Percentiles rank a stretch among this genome's conserved stretches.
These are phyloP conservation scores for Apodemus agrarius DNA, from an alignment of 2,797 vertebrate species.

Conservation along the genomic window DNA sequence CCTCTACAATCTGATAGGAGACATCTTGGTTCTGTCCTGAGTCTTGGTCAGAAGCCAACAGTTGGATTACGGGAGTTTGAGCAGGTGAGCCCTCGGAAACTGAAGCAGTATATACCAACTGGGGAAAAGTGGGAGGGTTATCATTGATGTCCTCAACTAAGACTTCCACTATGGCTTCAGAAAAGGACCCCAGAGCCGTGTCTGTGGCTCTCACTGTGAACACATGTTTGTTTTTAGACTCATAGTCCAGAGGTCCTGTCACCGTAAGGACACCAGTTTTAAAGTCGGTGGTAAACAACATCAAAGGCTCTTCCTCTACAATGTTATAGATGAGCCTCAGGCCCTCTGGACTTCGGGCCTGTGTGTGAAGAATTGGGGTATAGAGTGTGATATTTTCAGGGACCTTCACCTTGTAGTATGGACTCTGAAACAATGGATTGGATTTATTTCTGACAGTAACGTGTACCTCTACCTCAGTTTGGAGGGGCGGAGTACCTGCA, in stretches of 20 bases:
- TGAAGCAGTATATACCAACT: slow-evolving; percentile 86
- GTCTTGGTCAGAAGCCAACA: slow-evolving; percentile 93
- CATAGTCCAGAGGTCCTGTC: slow-evolving; percentile 93
- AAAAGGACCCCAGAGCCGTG: slow-evolving; percentile 94
- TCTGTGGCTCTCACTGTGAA: slow-evolving; percentile 96
- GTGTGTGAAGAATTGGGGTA: slow-evolving; percentile 96
- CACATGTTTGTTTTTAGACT: slow-evolving; percentile 90
- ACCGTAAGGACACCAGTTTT: slow-evolving; percentile 96
- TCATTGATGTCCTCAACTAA: slow-evolving; percentile 97
- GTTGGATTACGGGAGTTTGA: slow-evolving; percentile 90
- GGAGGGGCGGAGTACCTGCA: slow-evolving; percentile 90
- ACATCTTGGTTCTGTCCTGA: slow-evolving; percentile 93
- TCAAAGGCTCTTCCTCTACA: slow-evolving; percentile 92
- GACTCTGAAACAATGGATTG: slow-evolving; percentile 96
- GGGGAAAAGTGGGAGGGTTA: slow-evolving; percentile 93
- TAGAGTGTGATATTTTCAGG: slow-evolving; percentile 95
- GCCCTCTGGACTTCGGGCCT: slow-evolving; percentile 97
- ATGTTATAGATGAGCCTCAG: slow-evolving; percentile 97
- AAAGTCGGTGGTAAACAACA: slow-evolving; percentile 94
- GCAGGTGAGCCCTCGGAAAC: slow-evolving; percentile 92
- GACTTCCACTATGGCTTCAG: slow-evolving; percentile 94
- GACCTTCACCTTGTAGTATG: slow-evolving; percentile 94
- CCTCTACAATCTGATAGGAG: slow-evolving; percentile 91
- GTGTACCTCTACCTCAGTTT: slow-evolving; percentile 89
- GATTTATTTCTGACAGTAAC: slow-evolving; percentile 95